Base-by-base conservation (phyloP, 2,888 invertebrate genomes). In the Dicycla oo region DNA sequence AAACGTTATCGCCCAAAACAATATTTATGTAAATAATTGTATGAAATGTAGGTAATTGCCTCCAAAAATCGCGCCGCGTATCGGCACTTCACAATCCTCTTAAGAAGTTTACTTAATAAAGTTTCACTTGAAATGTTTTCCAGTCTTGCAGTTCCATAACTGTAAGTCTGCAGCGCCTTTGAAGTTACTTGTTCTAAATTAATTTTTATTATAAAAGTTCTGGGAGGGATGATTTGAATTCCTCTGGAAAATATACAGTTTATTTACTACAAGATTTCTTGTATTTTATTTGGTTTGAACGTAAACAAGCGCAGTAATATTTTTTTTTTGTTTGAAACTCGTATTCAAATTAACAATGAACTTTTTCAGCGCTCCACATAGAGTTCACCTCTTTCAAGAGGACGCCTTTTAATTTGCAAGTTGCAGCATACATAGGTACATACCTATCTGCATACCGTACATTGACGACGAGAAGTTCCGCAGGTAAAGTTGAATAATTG, bases 401-500 rank as follows among this genome's bases (percentile, higher is more conserved):
- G 64, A 71, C 51, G 75, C 57, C 54, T 67, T 83, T 81, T 78
- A 78, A 78, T 80, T 73, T 83, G 43, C 75, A 66, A 56, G 34
- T 60, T 73, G 51, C 66, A 69, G 53, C 56, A 30, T 57, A 47
- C 30, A 3, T n/a, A n/a, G n/a, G n/a, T n/a, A n/a, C n/a, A n/a
- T 8, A 38, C 8, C 38, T 38, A 38, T 45, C 15, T 26, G 67
- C 23, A 26, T 38, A 45, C 30, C 40, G 45, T 58, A 20, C 53
- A 45, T 69, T 58, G 64, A 64, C 45, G 54, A 60, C 40, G 62
- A 43, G 47, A 64, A 76, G 49, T 80, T 77, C 23, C 53, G 56
- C 75, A 62, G 78, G 78, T 69, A 73, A 80, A 83, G 75, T 78
- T 83, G 69, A 80, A 77, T 81, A 83, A 78, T 78, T 82, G 73